Evolutionary conservation across 2,113 vertebrate genomes (phyloP).

Genomic region (Psettodes erumei): DNA sequence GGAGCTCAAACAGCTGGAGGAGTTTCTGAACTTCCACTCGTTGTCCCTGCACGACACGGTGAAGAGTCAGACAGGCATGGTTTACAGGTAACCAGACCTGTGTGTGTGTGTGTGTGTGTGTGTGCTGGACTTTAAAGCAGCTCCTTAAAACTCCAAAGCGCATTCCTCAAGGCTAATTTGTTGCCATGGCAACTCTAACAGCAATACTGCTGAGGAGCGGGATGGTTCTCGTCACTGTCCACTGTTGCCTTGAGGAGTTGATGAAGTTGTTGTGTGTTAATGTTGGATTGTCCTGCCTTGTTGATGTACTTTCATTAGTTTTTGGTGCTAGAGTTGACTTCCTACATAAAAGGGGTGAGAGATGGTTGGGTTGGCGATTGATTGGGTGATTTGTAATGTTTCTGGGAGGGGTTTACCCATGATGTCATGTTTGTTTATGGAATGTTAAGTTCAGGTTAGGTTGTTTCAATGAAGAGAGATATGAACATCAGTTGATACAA

Average conservation of each 20-base stretch:
- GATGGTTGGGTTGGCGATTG: not conserved
- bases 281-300: not conserved
- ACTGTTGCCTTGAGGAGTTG: not conserved
- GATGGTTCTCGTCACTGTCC: not conserved
- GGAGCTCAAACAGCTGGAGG: slow-evolving; percentile 86
- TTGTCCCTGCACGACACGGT: slow-evolving; percentile 85
- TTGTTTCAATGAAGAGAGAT: not conserved
- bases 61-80: slow-evolving; percentile 84
- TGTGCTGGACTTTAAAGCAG: not conserved
- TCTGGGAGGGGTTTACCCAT: not conserved
- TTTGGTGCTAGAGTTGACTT: not conserved
- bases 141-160: not conserved
- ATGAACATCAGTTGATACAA: not conserved
- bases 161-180: not conserved
- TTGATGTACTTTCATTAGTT: not conserved
- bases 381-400: not conserved
- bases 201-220: not conserved
- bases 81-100: slow-evolving; percentile 87
- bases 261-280: not conserved
- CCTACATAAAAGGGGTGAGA: not conserved
- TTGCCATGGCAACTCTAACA: slow-evolving; percentile 14
- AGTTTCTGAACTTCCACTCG: slow-evolving; percentile 86
- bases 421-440: not conserved
- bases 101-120: slow-evolving; percentile 26
- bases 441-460: not conserved